A percentile compares a stretch with the other conserved stretches of the same genome.
Evolutionary conservation across 1,140 invertebrate genomes (phyloP).

Genomic region (Onthophagus taurus): DNA sequence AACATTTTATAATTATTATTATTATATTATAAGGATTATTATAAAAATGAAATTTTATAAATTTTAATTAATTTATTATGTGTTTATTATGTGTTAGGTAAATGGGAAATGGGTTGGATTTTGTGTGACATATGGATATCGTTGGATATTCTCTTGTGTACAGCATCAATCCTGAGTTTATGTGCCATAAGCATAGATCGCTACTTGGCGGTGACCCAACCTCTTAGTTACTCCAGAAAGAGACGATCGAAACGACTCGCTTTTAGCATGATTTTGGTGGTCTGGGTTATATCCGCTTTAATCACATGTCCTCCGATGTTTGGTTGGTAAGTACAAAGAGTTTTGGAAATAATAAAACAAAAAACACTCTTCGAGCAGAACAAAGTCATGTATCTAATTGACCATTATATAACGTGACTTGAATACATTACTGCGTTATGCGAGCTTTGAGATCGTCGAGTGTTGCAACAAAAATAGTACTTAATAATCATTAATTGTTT

Average conservation of each 20-base stretch:
- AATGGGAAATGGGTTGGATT: conserved; percentile 68
- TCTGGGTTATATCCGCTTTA: conserved; percentile 70
- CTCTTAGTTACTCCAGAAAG: conserved; percentile 68
- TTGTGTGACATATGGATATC: conserved; percentile 87
- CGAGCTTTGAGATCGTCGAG: too few species aligned
- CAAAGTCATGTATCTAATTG: too few species aligned
- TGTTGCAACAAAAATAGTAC: too few species aligned
- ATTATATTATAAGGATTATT: too few species aligned
- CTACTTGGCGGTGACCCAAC: conserved; percentile 79
- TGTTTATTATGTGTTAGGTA: conserved; percentile 44
- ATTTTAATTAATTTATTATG: too few species aligned
- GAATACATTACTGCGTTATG: too few species aligned
- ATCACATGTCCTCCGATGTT: conserved; percentile 79
- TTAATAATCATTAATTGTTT: too few species aligned
- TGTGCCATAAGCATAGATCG: conserved; percentile 79
- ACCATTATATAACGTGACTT: too few species aligned
- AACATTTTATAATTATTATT: too few species aligned
- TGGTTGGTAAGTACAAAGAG: conserved; percentile 54
- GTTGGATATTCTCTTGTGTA: conserved; percentile 86
- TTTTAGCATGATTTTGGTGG: conserved; percentile 66
- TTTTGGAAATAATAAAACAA: too few species aligned
- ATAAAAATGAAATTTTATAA: too few species aligned
- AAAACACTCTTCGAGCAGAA: too few species aligned
- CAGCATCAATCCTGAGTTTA: conserved; percentile 69
- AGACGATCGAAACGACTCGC: conserved; percentile 69